Evolutionary conservation across 2,113 vertebrate genomes (phyloP).

Genomic region (Tragulus kanchil): DNA sequence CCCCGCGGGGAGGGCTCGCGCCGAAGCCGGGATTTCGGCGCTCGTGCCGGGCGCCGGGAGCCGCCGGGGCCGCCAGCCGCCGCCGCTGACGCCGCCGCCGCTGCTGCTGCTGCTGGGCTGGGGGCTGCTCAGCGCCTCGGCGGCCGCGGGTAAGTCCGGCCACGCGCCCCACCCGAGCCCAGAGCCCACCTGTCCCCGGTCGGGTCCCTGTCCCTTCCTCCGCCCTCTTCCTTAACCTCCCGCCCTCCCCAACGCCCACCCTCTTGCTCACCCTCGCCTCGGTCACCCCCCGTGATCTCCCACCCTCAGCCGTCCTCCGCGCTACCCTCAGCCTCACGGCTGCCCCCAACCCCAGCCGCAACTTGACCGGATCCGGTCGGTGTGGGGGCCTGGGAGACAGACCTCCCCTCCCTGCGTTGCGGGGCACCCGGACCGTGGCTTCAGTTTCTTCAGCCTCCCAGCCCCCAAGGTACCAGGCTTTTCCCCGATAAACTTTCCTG

Average conservation of each 20-base stretch:
- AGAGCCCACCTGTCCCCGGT: conserved; percentile 26
- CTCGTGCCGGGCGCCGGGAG: conserved; percentile 64
- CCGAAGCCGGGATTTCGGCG: conserved; percentile 74
- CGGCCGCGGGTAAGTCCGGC: conserved; percentile 91
- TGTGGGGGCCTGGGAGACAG: conserved; percentile 56
- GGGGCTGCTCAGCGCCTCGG: conserved; percentile 93
- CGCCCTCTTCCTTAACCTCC: not conserved
- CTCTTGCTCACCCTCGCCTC: not conserved
- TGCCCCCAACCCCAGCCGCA: conserved; percentile 59
- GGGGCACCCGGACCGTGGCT: conserved; percentile 62
- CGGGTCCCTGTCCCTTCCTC: not conserved
- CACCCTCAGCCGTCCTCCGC: conserved; percentile 37
- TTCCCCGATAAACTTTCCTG: conserved; percentile 82
- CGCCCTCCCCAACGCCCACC: conserved; percentile 30
- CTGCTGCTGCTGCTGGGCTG: conserved; percentile 92
- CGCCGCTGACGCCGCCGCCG: conserved; percentile 43
- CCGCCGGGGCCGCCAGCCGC: conserved; percentile 91
- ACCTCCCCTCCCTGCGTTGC: conserved; percentile 27
- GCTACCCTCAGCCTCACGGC: conserved; percentile 27
- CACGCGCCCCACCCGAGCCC: conserved; percentile 68
- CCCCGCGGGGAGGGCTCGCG: conserved; percentile 74
- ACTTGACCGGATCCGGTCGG: conserved; percentile 66
- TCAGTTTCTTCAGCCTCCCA: conserved; percentile 67
- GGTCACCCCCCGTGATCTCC: not conserved
- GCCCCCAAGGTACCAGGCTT: conserved; percentile 68